Base-by-base conservation (phyloP, 2,113 vertebrate species). In the Psephotus haematonotus region DNA sequence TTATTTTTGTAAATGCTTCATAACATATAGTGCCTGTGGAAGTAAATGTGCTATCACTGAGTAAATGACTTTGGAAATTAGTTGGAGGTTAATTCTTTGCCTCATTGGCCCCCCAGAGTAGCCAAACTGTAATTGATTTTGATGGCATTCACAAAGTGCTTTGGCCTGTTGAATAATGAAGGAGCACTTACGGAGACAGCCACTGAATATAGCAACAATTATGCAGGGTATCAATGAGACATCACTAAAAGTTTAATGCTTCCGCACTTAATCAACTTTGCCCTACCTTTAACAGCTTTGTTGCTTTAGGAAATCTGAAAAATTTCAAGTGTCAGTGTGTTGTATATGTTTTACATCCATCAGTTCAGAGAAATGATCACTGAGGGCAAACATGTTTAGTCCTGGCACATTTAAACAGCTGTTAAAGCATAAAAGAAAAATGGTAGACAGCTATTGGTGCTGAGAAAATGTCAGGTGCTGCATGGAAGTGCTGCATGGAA, bases 21-120 rank as follows among this genome's bases (percentile, higher is more conserved):
- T 95, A 96, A 75, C 6, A 63, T 75, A 62, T 86, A 92, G 35
- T 84, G 90, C 28, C 88, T 79, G 24, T 95, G 75, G 87, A 95
- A 93, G 79, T 74, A 95, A 97, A 96, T 70, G 76, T 84, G 79
- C 84, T 87, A 95, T 97, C 85, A 94, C 86, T 86, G 92, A 93
- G 86, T 90, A 98, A 98, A 98, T 97, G 97, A 98, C 97, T 98
- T 98, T 97, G 86, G 94, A 98, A 98, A 97, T 98, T 97, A 98
- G 95, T 98, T 98, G 94, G 97, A 98, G 97, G 97, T 98, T 98
- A 98, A 98, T 98, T 98, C 97, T 98, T 97, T 98, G 97, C 96
- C 96, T 98, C 98, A 97, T 97, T 98, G 97, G n/a, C 75, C 97
- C 93, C 90, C 59, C 82, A 92, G 96, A 97, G 95, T 98, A 97